These are phyloP conservation scores for Drosophila mojavensis DNA, from an alignment of 1,140 invertebrate genomes.

Conservation along the genomic window DNA sequence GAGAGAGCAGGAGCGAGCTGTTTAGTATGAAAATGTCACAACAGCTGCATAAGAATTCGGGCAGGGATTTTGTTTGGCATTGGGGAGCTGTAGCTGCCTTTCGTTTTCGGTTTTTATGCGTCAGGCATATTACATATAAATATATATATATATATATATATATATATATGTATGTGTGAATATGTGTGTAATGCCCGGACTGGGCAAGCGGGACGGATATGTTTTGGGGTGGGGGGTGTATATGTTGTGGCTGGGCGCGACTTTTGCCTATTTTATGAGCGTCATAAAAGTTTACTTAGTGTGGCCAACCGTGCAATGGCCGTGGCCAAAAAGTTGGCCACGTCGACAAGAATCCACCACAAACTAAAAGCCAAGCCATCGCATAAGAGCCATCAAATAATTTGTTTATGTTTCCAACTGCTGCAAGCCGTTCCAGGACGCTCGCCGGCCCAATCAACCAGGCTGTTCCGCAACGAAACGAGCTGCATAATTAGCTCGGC, in stretches of 20 bases:
- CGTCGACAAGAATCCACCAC: constrained; percentile 11
- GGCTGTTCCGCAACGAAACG: not conserved
- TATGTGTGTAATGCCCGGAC: not conserved
- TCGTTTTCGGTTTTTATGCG: too few relatives aligned
- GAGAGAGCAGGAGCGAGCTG: constrained; percentile 28
- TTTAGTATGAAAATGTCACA: constrained; percentile 81
- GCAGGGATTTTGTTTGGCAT: too few relatives aligned
- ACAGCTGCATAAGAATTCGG: constrained; percentile 63
- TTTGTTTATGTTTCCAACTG: constrained; percentile 76
- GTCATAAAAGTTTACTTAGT: constrained; percentile 79
- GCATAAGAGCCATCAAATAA: constrained; percentile 75
- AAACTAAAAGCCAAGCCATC: constrained; percentile 35
- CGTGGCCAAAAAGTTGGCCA: constrained; percentile 27
- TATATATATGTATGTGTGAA: constrained; percentile 10
- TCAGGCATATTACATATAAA: too few relatives aligned
- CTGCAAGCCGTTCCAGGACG: constrained; percentile 15
- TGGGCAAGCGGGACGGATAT: too few relatives aligned
- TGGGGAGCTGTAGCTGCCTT: too few relatives aligned
- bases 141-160: constrained; percentile 40
- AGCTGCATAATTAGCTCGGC: not conserved
- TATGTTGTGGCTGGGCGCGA: constrained; percentile 35
- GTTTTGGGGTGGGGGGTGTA: not conserved
- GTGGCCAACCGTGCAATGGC: constrained; percentile 61
- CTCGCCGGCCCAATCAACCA: not conserved
- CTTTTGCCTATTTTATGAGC: constrained; percentile 78